Conservation (phyloP, 2,888 invertebrate genomes). For the Cacoxenus indagator region DNA sequence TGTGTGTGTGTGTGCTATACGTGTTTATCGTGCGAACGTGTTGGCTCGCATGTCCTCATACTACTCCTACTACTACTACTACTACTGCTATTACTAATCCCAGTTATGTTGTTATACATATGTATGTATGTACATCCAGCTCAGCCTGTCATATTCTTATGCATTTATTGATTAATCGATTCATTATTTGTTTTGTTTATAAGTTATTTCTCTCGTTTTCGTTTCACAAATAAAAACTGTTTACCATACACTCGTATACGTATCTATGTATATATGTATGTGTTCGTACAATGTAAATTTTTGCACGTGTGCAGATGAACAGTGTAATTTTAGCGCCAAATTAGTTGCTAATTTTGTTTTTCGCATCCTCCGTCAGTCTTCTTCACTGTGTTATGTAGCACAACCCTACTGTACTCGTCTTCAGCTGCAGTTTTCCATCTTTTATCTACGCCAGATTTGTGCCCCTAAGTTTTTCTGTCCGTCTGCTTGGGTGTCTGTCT, state of each 20-base stretch:
- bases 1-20: too few species aligned
- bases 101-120: constrained; percentile 30
- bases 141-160: background rate
- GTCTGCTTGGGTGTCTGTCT: background rate
- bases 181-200: background rate
- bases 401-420: background rate
- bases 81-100: background rate
- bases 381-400: background rate
- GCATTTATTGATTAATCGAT: background rate
- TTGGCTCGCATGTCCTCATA: too few species aligned
- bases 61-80: too few species aligned
- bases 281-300: too few species aligned
- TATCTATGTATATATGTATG: background rate
- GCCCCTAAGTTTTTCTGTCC: background rate
- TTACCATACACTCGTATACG: background rate
- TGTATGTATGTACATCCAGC: background rate
- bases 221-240: constrained; percentile 5
- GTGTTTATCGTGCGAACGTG: too few species aligned
- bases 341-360: background rate
- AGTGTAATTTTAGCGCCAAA: constrained; percentile 15
- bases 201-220: background rate
- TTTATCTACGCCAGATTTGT: background rate
- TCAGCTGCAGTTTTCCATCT: background rate
- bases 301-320: background rate
- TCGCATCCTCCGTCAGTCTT: background rate